A percentile compares a stretch with the other conserved stretches of the same genome.
Conservation (phyloP, 1,140 invertebrate species). For the Ruditapes philippinarum region DNA sequence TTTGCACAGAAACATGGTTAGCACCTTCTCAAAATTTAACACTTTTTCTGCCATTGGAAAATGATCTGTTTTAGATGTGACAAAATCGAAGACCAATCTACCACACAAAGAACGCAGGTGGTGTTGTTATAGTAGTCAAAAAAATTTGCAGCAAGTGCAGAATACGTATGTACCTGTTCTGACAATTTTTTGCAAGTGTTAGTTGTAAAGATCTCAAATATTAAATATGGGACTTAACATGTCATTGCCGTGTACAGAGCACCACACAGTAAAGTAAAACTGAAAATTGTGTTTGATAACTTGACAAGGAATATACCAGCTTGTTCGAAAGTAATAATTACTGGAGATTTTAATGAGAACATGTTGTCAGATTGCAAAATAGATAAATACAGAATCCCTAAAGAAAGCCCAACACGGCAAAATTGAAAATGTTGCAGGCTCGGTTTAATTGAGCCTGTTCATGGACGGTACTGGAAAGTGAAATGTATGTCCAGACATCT, state of each 20-base stretch:
- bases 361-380: conserved; percentile 9
- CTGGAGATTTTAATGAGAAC: not conserved
- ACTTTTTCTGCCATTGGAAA: not conserved
- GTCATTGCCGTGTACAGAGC: not conserved
- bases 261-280: not conserved
- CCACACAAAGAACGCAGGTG: not conserved
- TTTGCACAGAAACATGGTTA: conserved; percentile 39
- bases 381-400: too few relatives aligned
- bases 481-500: not conserved
- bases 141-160: not conserved
- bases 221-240: not conserved
- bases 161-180: not conserved
- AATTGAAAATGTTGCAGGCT: too few relatives aligned
- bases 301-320: not conserved
- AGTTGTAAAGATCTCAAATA: not conserved
- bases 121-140: not conserved
- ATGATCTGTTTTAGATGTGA: conserved; percentile 1
- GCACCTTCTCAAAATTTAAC: not conserved
- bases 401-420: too few relatives aligned
- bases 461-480: too few relatives aligned
- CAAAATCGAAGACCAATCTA: not conserved
- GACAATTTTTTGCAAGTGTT: not conserved
- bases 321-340: not conserved
- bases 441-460: too few relatives aligned
- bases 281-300: not conserved